phyloP scores from a whole-genome alignment of 2,113 vertebrate genomes.

The Oxygymnocypris stewartii region DNA sequence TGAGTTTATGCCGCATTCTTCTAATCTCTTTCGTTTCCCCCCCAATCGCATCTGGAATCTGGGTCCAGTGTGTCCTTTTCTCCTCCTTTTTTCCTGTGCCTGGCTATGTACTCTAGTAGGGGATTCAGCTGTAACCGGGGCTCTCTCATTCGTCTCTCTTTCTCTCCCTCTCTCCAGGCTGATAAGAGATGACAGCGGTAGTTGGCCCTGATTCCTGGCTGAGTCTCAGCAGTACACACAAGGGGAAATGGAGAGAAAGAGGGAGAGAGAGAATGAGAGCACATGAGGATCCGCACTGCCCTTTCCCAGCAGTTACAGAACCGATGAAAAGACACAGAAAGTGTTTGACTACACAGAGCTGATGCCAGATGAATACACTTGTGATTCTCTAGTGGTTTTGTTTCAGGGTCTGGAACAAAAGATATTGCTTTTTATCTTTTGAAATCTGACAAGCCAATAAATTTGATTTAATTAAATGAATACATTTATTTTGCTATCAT shows the following conservation, averaged over 20 bases:
- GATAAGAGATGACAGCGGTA: constrained; percentile 66
- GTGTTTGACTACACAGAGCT: constrained; percentile 55
- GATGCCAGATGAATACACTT: constrained; percentile 45
- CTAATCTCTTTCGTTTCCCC: neutral
- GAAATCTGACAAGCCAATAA: neutral
- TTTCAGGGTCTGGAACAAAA: constrained; percentile 5
- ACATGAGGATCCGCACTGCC: constrained; percentile 57
- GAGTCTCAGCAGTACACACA: constrained; percentile 23
- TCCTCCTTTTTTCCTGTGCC: constrained; percentile 16
- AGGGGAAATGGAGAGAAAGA: constrained; percentile 31
- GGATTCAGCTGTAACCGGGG: constrained; percentile 59
- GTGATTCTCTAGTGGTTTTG: neutral
- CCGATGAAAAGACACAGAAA: constrained; percentile 61
- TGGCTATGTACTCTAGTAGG: constrained; percentile 43
- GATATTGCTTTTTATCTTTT: neutral
- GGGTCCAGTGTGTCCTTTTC: constrained; percentile 30
- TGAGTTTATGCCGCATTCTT: neutral
- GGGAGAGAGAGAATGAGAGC: neutral
- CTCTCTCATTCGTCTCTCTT: constrained; percentile 45
- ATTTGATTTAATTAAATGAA: neutral
- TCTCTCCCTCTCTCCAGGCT: constrained; percentile 52
- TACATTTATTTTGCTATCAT: neutral
- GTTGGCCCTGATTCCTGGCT: constrained; percentile 56
- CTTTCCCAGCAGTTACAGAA: constrained; percentile 63
- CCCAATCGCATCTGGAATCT: constrained; percentile 21